These are phyloP conservation scores for Chymomyza caudatula DNA, from an alignment of 2,888 invertebrate species.

Conservation along the genomic window DNA sequence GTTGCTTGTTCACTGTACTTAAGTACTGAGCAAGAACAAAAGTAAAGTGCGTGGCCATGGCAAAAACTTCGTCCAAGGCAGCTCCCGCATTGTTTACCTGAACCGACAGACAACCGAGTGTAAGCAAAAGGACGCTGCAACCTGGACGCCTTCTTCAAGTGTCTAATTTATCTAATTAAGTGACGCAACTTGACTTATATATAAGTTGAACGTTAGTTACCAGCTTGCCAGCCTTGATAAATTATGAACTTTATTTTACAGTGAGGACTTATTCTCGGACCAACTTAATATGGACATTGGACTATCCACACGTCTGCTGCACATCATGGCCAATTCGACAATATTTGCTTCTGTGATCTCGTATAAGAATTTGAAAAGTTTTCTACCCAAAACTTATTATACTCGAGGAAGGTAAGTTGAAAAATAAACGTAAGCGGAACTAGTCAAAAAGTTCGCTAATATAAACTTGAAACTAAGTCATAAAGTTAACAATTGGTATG, in stretches of 20 bases:
- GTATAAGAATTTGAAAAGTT: conserved; percentile 77
- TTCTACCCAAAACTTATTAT: conserved; percentile 77
- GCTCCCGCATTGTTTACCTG: neutral
- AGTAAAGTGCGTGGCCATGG: neutral
- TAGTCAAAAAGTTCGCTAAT: neutral
- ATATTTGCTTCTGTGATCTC: conserved; percentile 77
- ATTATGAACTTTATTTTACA: conserved; percentile 38
- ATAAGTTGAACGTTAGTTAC: neutral
- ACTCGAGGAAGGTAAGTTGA: conserved; percentile 76
- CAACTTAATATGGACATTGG: conserved; percentile 78
- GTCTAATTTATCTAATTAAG: conserved; percentile 58
- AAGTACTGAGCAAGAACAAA: no score
- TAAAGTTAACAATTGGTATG: neutral
- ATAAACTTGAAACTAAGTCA: neutral
- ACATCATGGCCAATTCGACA: conserved; percentile 77
- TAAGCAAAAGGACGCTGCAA: neutral
- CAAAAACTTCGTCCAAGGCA: neutral
- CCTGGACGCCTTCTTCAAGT: conserved; percentile 39
- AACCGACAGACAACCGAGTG: neutral
- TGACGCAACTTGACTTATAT: conserved; percentile 23
- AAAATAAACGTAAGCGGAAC: conserved; percentile 2
- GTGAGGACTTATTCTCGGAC: conserved; percentile 77
- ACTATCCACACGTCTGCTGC: conserved; percentile 71
- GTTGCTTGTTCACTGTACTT: no score
- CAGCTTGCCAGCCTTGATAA: neutral